phyloP scores from a whole-genome alignment of 2,113 vertebrate genomes.

The Lipophrys pholis region DNA sequence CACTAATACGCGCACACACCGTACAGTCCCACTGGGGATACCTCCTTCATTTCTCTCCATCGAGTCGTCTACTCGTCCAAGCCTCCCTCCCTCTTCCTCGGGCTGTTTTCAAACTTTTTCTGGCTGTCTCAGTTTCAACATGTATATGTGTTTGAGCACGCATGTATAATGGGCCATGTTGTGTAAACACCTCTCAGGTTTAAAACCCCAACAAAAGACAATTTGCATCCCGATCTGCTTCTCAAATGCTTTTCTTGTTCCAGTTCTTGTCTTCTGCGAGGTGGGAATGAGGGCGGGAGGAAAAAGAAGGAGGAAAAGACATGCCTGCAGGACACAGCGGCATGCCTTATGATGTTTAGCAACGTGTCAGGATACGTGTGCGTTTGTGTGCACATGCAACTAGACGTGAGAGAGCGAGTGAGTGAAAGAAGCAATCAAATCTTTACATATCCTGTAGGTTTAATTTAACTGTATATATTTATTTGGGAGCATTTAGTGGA shows the following conservation, averaged over 20 bases:
- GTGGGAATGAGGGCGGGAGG: constrained; percentile 45
- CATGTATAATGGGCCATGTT: constrained; percentile 47
- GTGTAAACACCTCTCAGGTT: constrained; percentile 74
- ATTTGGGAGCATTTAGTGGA: constrained; percentile 15
- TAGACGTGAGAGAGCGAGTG: constrained; percentile 12
- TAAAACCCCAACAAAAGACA: constrained; percentile 68
- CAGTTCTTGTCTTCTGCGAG: constrained; percentile 43
- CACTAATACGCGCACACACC: too few relatives aligned
- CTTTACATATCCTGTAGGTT: constrained; percentile 25
- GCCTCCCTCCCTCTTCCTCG: constrained; percentile 26
- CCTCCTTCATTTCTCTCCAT: constrained; percentile 33
- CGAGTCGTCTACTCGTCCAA: constrained; percentile 15
- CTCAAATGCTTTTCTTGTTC: constrained; percentile 62
- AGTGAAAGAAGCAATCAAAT: constrained; percentile 16
- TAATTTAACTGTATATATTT: constrained; percentile 22
- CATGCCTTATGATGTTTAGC: constrained; percentile 69
- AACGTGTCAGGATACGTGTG: constrained; percentile 58
- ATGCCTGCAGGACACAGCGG: constrained; percentile 60
- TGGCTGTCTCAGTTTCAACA: constrained; percentile 36
- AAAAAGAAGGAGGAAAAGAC: constrained; percentile 58
- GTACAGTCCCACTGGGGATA: constrained; percentile 14
- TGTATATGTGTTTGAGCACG: constrained; percentile 45
- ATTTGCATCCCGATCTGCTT: constrained; percentile 61
- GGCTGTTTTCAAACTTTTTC: constrained; percentile 22
- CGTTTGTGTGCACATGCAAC: constrained; percentile 7